A percentile compares a stretch with the other conserved stretches of the same genome.
Evolutionary conservation across 2,797 vertebrate species (phyloP).

Genomic region (Sorex maritimensis): DNA sequence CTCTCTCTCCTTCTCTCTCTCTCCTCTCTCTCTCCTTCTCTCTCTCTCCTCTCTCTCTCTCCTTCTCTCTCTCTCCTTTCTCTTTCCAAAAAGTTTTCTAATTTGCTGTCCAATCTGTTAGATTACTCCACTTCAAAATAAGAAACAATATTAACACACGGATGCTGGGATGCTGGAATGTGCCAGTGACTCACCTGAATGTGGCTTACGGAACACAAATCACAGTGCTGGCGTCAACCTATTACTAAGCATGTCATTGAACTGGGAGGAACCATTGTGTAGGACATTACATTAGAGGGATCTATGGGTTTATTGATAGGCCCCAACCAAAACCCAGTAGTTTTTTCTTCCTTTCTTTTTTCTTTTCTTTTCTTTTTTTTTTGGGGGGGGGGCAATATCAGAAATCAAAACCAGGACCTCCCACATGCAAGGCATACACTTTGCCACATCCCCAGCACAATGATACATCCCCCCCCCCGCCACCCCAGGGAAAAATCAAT

Average conservation of each 20-base stretch:
- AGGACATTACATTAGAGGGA: constrained; percentile 52
- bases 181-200: too few species aligned
- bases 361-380: too few species aligned
- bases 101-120: constrained; percentile 52
- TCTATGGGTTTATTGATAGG: constrained; percentile 8
- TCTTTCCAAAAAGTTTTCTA: neutral
- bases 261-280: neutral
- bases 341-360: neutral
- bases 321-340: neutral
- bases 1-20: too few species aligned
- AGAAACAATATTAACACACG: constrained; percentile 36
- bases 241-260: constrained; percentile 12
- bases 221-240: too few species aligned
- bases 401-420: too few species aligned
- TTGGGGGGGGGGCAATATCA: too few species aligned
- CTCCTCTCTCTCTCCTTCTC: too few species aligned
- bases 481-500: constrained; percentile 69
- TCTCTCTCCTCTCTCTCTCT: neutral
- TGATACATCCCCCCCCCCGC: constrained; percentile 46
- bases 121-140: constrained; percentile 60
- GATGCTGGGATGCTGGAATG: too few species aligned
- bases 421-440: too few species aligned
- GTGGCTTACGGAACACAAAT: too few species aligned
- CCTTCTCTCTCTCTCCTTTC: neutral
- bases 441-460: neutral